Conservation (phyloP, 1,140 invertebrate genomes). For the Drosophila trapezifrons region DNA sequence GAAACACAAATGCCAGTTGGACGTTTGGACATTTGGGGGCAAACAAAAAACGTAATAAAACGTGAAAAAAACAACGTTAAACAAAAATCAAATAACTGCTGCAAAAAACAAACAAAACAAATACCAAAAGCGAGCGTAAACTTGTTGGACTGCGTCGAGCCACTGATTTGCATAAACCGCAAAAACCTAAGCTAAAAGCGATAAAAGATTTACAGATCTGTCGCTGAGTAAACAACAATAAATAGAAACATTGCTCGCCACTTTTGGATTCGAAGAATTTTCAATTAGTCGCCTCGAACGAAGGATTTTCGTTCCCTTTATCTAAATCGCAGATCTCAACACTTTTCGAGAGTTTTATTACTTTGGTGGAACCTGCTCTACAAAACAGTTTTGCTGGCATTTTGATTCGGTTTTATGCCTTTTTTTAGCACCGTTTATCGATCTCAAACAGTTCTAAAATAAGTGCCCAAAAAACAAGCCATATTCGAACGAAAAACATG, state of each 20-base stretch:
- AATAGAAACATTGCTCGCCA: conserved; percentile 28
- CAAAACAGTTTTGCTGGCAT: conserved; percentile 11
- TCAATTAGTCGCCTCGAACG: conserved; percentile 43
- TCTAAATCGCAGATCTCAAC: conserved; percentile 4
- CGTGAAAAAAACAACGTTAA: conserved; percentile 23
- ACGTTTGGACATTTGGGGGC: conserved; percentile 24
- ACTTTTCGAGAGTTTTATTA: conserved; percentile 20
- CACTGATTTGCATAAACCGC: conserved; percentile 42
- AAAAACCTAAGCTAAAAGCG: conserved; percentile 25
- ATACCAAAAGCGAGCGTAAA: conserved; percentile 33
- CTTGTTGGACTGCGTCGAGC: conserved; percentile 31
- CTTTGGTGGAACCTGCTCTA: conserved; percentile 24
- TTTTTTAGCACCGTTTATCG: conserved; percentile 28
- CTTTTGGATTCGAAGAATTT: conserved; percentile 28
- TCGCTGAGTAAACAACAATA: conserved; percentile 46
- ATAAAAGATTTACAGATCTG: conserved; percentile 19
- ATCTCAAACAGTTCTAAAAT: conserved; percentile 7
- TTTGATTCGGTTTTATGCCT: conserved; percentile 1
- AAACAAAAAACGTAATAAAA: conserved; percentile 37
- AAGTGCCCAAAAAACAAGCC: conserved; percentile 9
- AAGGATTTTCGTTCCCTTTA: conserved; percentile 21
- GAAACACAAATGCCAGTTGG: conserved; percentile 31
- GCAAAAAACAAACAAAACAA: conserved; percentile 28
- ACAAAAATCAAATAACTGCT: conserved; percentile 39
- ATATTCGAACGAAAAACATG: background rate